phyloP scores from a whole-genome alignment of 2,797 vertebrate genomes.

The Myiotriccus ornatus region DNA sequence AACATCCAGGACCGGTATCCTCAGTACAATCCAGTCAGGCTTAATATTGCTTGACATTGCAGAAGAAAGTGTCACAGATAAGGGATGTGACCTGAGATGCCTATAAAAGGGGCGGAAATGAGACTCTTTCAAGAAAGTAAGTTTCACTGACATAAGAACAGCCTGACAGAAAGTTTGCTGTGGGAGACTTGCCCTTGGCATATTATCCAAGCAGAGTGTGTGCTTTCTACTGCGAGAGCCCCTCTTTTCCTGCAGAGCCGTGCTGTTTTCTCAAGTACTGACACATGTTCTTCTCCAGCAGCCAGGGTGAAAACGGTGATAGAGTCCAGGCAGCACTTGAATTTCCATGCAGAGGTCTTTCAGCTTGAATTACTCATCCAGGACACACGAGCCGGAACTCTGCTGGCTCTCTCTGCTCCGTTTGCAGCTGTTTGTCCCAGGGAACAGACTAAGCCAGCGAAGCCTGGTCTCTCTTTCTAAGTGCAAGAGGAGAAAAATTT shows the following conservation, averaged over 20 bases:
- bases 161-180: neutral
- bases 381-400: neutral
- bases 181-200: neutral
- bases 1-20: neutral
- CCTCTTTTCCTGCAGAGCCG: neutral
- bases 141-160: neutral
- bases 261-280: neutral
- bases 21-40: neutral
- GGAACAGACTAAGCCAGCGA: neutral
- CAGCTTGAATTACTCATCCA: neutral
- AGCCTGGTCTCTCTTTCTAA: neutral
- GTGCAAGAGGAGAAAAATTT: neutral
- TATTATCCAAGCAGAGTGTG: neutral
- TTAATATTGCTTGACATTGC: neutral
- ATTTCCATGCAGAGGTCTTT: neutral
- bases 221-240: neutral
- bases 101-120: neutral
- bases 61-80: neutral
- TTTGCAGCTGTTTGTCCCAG: conserved; percentile 38
- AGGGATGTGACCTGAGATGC: neutral
- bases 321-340: neutral
- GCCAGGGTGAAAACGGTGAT: neutral
- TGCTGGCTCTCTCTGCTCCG: neutral
- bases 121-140: neutral
- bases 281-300: neutral